A percentile compares a stretch with the other conserved stretches of the same genome.
Conservation (phyloP, 2,888 invertebrate genomes). For the Andrena haemorrhoa region DNA sequence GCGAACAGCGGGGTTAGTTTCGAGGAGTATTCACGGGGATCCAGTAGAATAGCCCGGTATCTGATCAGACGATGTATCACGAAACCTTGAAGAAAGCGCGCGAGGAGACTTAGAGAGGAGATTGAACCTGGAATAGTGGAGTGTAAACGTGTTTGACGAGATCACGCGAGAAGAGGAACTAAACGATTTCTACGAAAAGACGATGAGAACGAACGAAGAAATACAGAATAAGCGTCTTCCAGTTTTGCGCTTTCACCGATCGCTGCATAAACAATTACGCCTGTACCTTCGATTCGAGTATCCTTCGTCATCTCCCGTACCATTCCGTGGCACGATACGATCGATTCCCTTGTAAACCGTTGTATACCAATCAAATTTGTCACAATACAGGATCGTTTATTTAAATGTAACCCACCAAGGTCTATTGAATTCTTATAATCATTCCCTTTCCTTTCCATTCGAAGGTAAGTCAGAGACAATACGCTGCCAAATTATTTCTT, state of each 20-base stretch:
- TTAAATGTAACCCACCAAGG: conserved; percentile 71
- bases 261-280: conserved; percentile 69
- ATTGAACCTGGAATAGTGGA: conserved; percentile 11
- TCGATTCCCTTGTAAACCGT: conserved; percentile 74
- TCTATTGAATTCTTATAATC: conserved; percentile 13
- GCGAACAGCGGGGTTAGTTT: neutral
- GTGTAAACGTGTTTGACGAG: conserved; percentile 24
- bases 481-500: neutral
- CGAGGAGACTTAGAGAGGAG: neutral
- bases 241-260: conserved; percentile 71
- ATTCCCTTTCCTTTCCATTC: conserved; percentile 7
- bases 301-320: conserved; percentile 71
- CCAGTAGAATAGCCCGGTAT: conserved; percentile 41
- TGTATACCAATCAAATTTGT: conserved; percentile 82
- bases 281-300: conserved; percentile 74
- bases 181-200: conserved; percentile 19
- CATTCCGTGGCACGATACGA: conserved; percentile 72
- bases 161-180: conserved; percentile 22
- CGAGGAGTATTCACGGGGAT: conserved; percentile 39
- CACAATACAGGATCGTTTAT: conserved; percentile 83
- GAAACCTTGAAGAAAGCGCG: conserved; percentile 23
- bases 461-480: conserved; percentile 31
- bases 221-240: conserved; percentile 73
- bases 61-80: conserved; percentile 29
- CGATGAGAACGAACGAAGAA: conserved; percentile 31